These are phyloP conservation scores for Pristionchus maxplancki DNA, from an alignment of 2,888 invertebrate species.

Conservation along the genomic window DNA sequence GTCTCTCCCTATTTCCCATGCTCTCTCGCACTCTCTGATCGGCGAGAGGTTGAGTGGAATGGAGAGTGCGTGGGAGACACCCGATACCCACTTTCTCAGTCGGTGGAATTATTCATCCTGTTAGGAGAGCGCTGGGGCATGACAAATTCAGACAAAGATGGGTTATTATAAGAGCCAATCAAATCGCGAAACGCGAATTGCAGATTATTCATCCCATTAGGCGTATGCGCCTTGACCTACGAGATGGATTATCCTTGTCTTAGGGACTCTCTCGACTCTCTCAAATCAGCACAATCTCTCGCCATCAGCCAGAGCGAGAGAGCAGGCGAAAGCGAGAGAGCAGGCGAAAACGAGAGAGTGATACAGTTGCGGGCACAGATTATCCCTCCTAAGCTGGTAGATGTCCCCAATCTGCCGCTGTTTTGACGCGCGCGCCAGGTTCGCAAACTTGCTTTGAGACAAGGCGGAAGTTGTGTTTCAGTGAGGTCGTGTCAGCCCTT, in stretches of 20 bases:
- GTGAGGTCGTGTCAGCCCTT: too few species aligned
- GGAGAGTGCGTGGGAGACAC: too few species aligned
- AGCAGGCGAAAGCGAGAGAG: not conserved
- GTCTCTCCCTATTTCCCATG: too few species aligned
- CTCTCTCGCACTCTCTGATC: too few species aligned
- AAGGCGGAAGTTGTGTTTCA: too few species aligned
- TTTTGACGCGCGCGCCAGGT: not conserved
- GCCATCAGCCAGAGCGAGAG: not conserved
- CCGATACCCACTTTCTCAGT: not conserved
- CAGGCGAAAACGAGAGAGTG: too few species aligned
- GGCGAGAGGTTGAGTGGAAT: too few species aligned
- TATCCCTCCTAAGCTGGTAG: not conserved
- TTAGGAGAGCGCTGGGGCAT: not conserved
- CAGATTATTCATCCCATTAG: not conserved
- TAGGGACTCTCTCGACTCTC: too few species aligned
- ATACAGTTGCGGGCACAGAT: not conserved
- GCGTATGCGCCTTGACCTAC: not conserved
- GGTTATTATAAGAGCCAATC: too few species aligned
- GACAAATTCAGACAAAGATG: too few species aligned
- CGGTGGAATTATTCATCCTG: constrained; percentile 5
- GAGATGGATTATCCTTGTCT: not conserved
- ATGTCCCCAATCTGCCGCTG: constrained; percentile 9
- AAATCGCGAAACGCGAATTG: not conserved
- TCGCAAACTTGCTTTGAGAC: too few species aligned
- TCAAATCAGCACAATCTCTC: not conserved